Conservation (phyloP, 1,140 invertebrate genomes). For the Drosophila orosa region DNA sequence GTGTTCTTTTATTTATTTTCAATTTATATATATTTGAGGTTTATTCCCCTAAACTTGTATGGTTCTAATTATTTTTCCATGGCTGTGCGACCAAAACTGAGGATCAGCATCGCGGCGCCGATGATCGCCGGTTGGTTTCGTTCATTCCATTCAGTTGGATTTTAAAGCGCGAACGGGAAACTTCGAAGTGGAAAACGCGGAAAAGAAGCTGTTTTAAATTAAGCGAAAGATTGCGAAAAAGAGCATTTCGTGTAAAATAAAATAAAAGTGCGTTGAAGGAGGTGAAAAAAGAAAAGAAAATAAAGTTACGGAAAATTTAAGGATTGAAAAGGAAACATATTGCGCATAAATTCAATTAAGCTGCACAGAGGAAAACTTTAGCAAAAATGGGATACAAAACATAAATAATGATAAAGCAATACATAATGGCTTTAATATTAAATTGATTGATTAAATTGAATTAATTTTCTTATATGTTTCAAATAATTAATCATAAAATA, state of each 20-base stretch:
- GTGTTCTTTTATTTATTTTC: too few relatives aligned
- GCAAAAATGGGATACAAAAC: neutral
- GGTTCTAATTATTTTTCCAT: neutral
- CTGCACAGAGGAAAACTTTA: neutral
- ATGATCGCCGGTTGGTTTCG: conserved; percentile 29
- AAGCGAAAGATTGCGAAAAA: conserved; percentile 18
- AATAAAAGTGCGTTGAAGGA: conserved; percentile 10
- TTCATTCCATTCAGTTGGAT: conserved; percentile 59
- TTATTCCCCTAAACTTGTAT: too few relatives aligned
- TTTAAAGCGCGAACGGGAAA: conserved; percentile 41
- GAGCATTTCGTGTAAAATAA: conserved; percentile 14
- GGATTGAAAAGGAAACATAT: conserved; percentile 5
- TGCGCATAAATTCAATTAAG: conserved; percentile 15
- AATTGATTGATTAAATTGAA: too few relatives aligned
- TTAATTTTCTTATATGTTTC: too few relatives aligned
- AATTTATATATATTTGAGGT: too few relatives aligned
- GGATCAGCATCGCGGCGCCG: conserved; percentile 37
- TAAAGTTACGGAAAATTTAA: conserved; percentile 1
- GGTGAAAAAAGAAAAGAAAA: conserved; percentile 10
- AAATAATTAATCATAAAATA: too few relatives aligned
- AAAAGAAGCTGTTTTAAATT: conserved; percentile 14
- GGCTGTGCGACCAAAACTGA: neutral
- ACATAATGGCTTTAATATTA: too few relatives aligned
- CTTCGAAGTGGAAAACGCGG: conserved; percentile 3
- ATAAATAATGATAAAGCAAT: neutral